Conservation (phyloP, 2,888 invertebrate species). For the Hecatera dysodea region DNA sequence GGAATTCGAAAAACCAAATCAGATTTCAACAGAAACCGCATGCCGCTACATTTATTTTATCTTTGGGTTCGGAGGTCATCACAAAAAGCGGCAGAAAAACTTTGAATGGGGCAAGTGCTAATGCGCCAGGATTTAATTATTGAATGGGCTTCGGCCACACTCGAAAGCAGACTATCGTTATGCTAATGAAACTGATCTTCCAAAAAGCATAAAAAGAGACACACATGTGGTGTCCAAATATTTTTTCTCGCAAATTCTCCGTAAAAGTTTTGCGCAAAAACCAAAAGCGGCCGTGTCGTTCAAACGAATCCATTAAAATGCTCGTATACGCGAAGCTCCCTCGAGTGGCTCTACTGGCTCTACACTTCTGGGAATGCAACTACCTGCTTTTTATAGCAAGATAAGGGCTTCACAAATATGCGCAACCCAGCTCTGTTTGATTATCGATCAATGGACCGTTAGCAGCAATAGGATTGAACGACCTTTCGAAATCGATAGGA, state of each 20-base stretch:
- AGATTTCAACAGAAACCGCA: slow-evolving; percentile 79
- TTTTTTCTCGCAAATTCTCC: slow-evolving; percentile 56
- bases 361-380: slow-evolving; percentile 85
- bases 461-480: slow-evolving; percentile 70
- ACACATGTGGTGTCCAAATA: slow-evolving; percentile 70
- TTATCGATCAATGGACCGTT: slow-evolving; percentile 76
- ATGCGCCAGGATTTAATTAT: slow-evolving; percentile 67
- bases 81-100: slow-evolving; percentile 68
- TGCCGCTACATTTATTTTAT: slow-evolving; percentile 74
- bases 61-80: slow-evolving; percentile 69
- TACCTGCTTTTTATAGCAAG: slow-evolving; percentile 88
- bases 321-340: slow-evolving; percentile 69
- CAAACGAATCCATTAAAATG: slow-evolving; percentile 77
- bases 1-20: slow-evolving; percentile 74
- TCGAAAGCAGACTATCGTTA: slow-evolving; percentile 40
- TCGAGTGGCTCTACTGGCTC: slow-evolving; percentile 80
- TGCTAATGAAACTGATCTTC: slow-evolving; percentile 42
- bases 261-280: slow-evolving; percentile 78
- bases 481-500: slow-evolving; percentile 78
- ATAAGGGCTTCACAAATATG: slow-evolving; percentile 83
- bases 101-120: slow-evolving; percentile 74
- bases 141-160: slow-evolving; percentile 62
- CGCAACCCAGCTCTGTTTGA: slow-evolving; percentile 80
- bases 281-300: slow-evolving; percentile 67
- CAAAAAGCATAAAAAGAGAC: slow-evolving; percentile 57